A percentile compares a stretch with the other conserved stretches of the same genome.
Evolutionary conservation across 2,113 vertebrate genomes (phyloP).

Genomic region (Manacus vitellinus): DNA sequence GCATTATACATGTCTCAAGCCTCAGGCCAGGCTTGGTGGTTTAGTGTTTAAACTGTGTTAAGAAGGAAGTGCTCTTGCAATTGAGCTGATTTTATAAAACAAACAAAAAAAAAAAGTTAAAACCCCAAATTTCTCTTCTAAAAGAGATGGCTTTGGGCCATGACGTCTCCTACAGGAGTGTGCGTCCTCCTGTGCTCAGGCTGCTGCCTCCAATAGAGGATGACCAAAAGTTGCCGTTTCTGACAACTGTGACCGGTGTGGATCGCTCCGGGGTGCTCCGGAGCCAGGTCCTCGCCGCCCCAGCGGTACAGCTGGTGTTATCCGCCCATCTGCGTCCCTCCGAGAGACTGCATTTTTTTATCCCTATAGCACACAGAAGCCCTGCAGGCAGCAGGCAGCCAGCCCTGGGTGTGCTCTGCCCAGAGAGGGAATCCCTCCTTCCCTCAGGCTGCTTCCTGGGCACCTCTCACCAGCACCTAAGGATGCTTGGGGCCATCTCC

Average conservation of each 20-base stretch:
- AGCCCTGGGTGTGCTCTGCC: neutral
- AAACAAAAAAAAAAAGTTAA: neutral
- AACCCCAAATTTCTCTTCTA: neutral
- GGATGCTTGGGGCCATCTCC: neutral
- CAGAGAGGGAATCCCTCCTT: neutral
- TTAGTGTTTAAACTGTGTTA: neutral
- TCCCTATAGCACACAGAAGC: neutral
- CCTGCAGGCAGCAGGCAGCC: neutral
- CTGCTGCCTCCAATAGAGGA: neutral
- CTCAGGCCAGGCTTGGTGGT: neutral
- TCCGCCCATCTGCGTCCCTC: neutral
- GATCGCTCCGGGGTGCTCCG: neutral
- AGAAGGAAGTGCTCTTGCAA: slow-evolving; percentile 5
- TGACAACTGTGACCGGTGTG: rapidly evolving
- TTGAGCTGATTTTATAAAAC: neutral
- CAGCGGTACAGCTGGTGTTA: rapidly evolving
- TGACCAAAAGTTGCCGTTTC: neutral
- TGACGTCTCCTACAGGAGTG: neutral
- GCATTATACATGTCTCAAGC: neutral
- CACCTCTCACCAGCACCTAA: neutral
- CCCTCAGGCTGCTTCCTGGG: neutral
- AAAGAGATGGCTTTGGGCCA: neutral
- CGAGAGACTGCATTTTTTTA: neutral
- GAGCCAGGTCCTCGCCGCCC: rapidly evolving
- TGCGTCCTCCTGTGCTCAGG: neutral